A percentile compares a stretch with the other conserved stretches of the same genome.
These are phyloP conservation scores for Drosophila demipolita DNA, from an alignment of 2,888 invertebrate genomes.

Conservation along the genomic window DNA sequence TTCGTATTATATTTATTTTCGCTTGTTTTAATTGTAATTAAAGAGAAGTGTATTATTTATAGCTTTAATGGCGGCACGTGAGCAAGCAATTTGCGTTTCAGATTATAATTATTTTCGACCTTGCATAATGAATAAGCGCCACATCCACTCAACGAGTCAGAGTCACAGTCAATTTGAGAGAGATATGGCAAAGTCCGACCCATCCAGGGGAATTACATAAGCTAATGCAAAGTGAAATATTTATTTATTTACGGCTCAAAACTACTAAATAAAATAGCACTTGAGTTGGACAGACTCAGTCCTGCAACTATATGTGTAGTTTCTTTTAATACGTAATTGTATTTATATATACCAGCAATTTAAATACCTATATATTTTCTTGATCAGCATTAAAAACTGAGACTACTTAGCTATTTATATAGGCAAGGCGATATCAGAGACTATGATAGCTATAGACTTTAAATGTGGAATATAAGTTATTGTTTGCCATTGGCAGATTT, in stretches of 20 bases:
- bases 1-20: constrained; percentile 14
- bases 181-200: constrained; percentile 34
- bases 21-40: constrained; percentile 18
- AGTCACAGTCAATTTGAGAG: background rate
- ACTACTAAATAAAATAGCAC: background rate
- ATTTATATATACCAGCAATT: background rate
- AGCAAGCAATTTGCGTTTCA: constrained; percentile 55
- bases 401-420: background rate
- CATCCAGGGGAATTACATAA: constrained; percentile 20
- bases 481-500: background rate
- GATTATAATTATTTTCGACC: constrained; percentile 39
- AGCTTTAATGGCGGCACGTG: constrained; percentile 49
- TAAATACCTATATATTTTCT: background rate
- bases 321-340: background rate
- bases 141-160: constrained; percentile 9
- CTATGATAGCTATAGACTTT: background rate
- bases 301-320: background rate
- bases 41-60: constrained; percentile 37
- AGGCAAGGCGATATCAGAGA: background rate
- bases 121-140: constrained; percentile 38
- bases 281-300: background rate
- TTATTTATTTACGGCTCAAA: background rate
- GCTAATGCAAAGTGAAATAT: constrained; percentile 3
- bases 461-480: background rate
- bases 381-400: background rate